These are phyloP conservation scores for Lepidocyrtinus sp. DNA, from an alignment of 2,888 invertebrate genomes.

Conservation along the genomic window DNA sequence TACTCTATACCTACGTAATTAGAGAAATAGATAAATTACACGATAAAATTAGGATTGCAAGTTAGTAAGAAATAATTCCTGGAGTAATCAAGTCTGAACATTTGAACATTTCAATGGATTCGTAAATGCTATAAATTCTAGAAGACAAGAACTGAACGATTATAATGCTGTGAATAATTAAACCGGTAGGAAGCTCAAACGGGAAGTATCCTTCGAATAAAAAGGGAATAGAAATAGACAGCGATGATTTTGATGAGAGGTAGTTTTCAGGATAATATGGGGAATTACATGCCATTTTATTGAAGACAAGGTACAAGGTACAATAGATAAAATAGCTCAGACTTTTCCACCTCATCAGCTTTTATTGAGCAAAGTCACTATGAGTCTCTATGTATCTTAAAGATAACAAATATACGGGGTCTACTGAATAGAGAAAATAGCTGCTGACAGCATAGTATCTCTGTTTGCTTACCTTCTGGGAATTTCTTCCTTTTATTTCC, in stretches of 20 bases:
- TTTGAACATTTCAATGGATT: no score
- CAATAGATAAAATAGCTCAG: not conserved
- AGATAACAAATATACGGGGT: conserved; percentile 4
- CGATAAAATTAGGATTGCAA: no score
- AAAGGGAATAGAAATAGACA: not conserved
- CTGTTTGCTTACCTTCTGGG: not conserved
- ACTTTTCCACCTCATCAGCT: conserved; percentile 26
- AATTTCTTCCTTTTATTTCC: not conserved
- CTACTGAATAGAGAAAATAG: not conserved
- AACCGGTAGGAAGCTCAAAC: not conserved
- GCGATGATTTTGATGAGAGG: not conserved
- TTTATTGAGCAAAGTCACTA: not conserved
- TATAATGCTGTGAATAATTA: conserved; percentile 38
- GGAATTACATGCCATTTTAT: not conserved
- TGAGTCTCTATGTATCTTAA: not conserved
- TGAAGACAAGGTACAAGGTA: not conserved
- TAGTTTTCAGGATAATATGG: not conserved
- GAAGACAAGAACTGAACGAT: not conserved
- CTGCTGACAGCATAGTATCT: not conserved
- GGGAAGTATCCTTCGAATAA: not conserved
- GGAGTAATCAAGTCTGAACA: no score
- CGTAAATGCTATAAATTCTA: no score
- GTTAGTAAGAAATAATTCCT: no score
- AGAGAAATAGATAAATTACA: no score
- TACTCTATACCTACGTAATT: no score